Evolutionary conservation across 2,888 invertebrate species (phyloP).

Genomic region (Mycalesis mineus): DNA sequence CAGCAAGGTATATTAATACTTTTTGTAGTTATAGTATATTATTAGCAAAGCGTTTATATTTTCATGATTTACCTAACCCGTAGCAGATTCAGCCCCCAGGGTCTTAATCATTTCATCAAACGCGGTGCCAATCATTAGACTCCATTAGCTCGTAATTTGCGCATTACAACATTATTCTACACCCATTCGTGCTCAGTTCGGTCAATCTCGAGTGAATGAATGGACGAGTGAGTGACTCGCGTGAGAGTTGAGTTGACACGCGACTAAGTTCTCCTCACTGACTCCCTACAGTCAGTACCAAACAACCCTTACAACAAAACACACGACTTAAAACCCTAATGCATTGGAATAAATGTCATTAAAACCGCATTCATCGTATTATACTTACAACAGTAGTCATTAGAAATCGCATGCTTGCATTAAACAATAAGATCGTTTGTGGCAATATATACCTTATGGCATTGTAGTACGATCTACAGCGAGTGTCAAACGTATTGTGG

Average conservation of each 20-base stretch:
- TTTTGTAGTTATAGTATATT: too few species aligned
- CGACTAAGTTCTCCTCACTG: slow-evolving; percentile 35
- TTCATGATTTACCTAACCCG: too few species aligned
- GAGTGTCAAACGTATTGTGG: not conserved
- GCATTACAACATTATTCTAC: slow-evolving; percentile 34
- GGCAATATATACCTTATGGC: slow-evolving; percentile 15
- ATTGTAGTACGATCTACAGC: slow-evolving; percentile 1
- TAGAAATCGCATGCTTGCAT: slow-evolving; percentile 6
- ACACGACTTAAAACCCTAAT: slow-evolving; percentile 16
- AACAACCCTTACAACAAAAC: not conserved
- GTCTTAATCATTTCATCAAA: slow-evolving; percentile 23
- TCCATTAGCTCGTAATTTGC: slow-evolving; percentile 34
- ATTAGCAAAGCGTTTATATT: too few species aligned
- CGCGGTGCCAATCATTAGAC: slow-evolving; percentile 28
- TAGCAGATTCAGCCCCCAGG: slow-evolving; percentile 4
- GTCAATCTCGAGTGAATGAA: slow-evolving; percentile 32
- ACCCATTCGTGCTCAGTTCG: slow-evolving; percentile 28
- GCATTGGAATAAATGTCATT: not conserved
- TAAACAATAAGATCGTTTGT: not conserved
- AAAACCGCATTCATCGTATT: not conserved
- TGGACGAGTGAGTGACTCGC: slow-evolving; percentile 34
- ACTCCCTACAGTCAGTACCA: slow-evolving; percentile 20
- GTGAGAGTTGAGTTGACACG: slow-evolving; percentile 41
- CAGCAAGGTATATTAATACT: too few species aligned
- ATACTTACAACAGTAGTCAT: slow-evolving; percentile 1